Base-by-base conservation (phyloP, 2,888 invertebrate species). In the Agonopterix arenella region DNA sequence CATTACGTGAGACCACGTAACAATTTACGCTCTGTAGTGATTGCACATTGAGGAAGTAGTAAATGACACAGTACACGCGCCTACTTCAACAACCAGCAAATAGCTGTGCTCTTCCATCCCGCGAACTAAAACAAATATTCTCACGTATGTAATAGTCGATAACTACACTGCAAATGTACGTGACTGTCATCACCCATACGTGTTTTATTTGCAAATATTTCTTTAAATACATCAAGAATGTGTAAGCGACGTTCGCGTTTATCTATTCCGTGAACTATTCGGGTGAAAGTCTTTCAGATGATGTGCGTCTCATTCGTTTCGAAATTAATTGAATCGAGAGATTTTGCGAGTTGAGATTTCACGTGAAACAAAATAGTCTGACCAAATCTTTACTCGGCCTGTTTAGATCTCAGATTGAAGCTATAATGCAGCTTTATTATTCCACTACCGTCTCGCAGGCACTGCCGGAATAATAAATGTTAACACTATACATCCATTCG, bases 381-480 rank as follows among this genome's bases (percentile, higher is more conserved):
- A 13, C 9, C 7, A 45, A 45, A 49, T 66, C 64, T 66, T 70
- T 69, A 59, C 63, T 59, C 62, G 66, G 60, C 61, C 59, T 60
- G 63, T 70, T 68, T 65, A 69, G 70, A 73, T 72, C 72, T 73
- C 59, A 68, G 70, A 75, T 73, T 69, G 68, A 58, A 73, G 70
- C 67, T 64, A 60, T 58, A 58, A 57, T 57, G 52, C 53, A 36
- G 9, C 48, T 54, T 83, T 84, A 75, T 70, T 80, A 86, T 86
- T 85, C 86, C 60, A 66, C 56, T 58, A 62, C 65, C 80, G 81
- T 74, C 64, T 64, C 58, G 57, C 62, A 64, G 68, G 68, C 73
- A 78, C 80, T 74, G 70, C 66, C 72, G 66, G 86, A 84, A 85
- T 85, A 85, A 81, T 80, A 85, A 83, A 75, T 68, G 70, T 72